These are phyloP conservation scores for Marmota flaviventris DNA, from an alignment of 2,113 vertebrate species.

Conservation along the genomic window DNA sequence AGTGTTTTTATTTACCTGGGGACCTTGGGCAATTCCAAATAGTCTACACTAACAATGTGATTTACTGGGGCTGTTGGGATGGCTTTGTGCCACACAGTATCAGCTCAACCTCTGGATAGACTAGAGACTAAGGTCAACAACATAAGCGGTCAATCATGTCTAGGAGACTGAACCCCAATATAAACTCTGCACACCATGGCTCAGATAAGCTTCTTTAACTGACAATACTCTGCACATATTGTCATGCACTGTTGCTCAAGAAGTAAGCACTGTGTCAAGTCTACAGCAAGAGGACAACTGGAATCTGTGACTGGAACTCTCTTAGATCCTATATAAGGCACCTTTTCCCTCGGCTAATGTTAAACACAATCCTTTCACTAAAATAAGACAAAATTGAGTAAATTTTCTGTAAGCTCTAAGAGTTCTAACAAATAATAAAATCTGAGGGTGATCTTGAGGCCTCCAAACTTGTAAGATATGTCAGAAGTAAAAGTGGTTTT, in stretches of 20 bases:
- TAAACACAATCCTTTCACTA: neutral
- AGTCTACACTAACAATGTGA: too few species aligned
- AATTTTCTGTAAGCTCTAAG: neutral
- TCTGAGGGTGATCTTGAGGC: neutral
- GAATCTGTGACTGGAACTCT: neutral
- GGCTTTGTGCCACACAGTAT: neutral
- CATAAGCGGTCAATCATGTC: neutral
- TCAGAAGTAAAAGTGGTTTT: neutral
- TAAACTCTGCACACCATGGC: neutral
- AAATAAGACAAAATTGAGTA: constrained; percentile 14
- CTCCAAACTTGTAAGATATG: neutral
- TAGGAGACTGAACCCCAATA: neutral
- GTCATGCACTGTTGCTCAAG: neutral
- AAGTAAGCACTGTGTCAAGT: neutral
- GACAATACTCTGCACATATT: neutral
- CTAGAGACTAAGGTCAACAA: neutral
- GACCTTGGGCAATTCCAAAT: too few species aligned
- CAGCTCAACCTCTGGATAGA: neutral
- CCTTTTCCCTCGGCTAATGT: neutral
- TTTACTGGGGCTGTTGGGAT: too few species aligned
- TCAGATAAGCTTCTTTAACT: neutral
- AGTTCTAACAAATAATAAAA: neutral
- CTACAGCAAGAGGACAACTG: neutral
- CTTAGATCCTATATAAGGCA: neutral
- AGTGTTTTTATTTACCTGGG: too few species aligned